phyloP scores from a whole-genome alignment of 2,888 invertebrate genomes.

The Fragum whitleyi region DNA sequence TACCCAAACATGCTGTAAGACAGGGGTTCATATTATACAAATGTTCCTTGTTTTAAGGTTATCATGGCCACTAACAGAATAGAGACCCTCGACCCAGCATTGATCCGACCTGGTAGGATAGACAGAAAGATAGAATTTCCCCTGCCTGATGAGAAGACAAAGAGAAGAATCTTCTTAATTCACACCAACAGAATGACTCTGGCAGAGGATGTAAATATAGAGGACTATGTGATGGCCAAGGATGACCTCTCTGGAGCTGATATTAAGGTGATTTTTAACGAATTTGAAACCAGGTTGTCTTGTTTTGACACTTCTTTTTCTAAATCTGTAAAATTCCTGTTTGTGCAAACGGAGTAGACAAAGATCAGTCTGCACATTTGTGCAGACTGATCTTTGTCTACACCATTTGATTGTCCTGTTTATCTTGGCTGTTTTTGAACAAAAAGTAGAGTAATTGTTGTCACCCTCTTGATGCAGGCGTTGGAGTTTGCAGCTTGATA shows the following conservation, averaged over 20 bases:
- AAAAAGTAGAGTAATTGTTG: too few relatives aligned
- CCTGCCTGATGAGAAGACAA: constrained; percentile 98
- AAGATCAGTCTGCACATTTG: too few relatives aligned
- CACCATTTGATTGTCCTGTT: too few relatives aligned
- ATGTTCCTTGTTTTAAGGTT: constrained; percentile 75
- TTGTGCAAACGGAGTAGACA: too few relatives aligned
- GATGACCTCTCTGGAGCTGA: constrained; percentile 97
- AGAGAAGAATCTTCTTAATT: constrained; percentile 96
- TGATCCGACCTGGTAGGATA: constrained; percentile 99
- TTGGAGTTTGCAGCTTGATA: too few relatives aligned
- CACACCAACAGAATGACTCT: constrained; percentile 99
- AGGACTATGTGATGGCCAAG: constrained; percentile 99
- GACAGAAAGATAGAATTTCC: constrained; percentile 99
- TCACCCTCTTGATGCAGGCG: too few relatives aligned
- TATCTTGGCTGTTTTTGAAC: too few relatives aligned
- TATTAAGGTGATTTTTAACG: constrained; percentile 85
- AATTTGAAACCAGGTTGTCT: too few relatives aligned
- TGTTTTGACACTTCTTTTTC: too few relatives aligned
- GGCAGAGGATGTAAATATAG: constrained; percentile 97
- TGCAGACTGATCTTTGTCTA: too few relatives aligned
- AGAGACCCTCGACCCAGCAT: constrained; percentile 98
- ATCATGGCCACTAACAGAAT: constrained; percentile 89
- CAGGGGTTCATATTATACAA: too few relatives aligned
- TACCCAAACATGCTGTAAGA: too few relatives aligned
- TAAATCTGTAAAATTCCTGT: background rate